Evolutionary conservation across 1,140 invertebrate species (phyloP).

Genomic region (Penaeus vannamei): DNA sequence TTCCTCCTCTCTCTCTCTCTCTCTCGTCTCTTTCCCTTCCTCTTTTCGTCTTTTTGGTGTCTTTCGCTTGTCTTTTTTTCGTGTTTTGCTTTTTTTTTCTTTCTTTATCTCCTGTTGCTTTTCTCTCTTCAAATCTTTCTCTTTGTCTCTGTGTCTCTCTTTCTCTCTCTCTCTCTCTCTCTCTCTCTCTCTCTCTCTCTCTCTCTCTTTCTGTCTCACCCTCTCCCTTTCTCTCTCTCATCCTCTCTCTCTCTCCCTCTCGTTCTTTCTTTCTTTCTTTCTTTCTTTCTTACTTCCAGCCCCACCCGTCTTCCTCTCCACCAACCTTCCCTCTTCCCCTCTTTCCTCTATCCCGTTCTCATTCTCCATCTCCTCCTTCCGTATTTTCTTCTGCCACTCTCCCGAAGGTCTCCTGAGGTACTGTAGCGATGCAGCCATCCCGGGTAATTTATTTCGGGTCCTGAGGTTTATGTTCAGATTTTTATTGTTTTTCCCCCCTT

Average conservation of each 20-base stretch:
- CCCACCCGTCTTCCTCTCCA: neutral
- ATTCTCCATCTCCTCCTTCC: neutral
- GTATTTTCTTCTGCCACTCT: neutral
- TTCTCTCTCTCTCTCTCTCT: slow-evolving; percentile 38
- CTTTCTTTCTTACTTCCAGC: slow-evolving; percentile 6
- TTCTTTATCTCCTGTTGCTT: neutral
- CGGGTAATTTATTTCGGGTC: too few species aligned
- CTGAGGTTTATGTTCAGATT: too few species aligned
- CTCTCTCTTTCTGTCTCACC: slow-evolving; percentile 22
- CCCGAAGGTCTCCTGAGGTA: neutral
- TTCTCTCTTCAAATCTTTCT: slow-evolving; percentile 24
- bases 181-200: neutral
- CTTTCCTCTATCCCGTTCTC: neutral
- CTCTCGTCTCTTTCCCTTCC: neutral
- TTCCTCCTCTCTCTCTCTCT: neutral
- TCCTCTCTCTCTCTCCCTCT: slow-evolving; percentile 24
- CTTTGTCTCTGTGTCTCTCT: slow-evolving; percentile 38
- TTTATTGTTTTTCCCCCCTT: too few species aligned
- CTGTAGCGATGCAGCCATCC: too few species aligned
- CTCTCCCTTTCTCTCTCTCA: slow-evolving; percentile 8
- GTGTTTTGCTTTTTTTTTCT: neutral
- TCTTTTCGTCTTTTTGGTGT: neutral
- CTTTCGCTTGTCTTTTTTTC: neutral
- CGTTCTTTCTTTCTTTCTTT: slow-evolving; percentile 18
- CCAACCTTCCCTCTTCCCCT: neutral